Conservation (phyloP, 1,140 invertebrate species). For the Cydia pomonella region DNA sequence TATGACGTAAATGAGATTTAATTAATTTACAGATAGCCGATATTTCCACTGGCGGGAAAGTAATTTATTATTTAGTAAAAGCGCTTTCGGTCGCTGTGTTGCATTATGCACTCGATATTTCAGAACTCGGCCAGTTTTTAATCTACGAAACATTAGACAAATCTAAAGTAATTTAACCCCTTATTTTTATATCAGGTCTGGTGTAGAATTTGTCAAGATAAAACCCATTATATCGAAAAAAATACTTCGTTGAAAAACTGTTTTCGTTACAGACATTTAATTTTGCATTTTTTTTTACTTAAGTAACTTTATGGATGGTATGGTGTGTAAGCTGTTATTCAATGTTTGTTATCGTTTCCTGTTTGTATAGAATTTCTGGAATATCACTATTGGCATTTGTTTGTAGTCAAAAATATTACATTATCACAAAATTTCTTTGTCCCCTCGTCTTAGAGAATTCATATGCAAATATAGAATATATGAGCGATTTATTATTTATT, state of each 20-base stretch:
- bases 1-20: slow-evolving; percentile 11
- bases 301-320: too few relatives aligned
- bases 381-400: neutral
- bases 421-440: slow-evolving; percentile 3
- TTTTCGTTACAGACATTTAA: too few relatives aligned
- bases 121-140: neutral
- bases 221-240: too few relatives aligned
- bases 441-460: neutral
- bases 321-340: too few relatives aligned
- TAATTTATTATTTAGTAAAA: neutral
- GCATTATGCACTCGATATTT: neutral
- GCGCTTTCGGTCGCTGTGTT: neutral
- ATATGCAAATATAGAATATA: slow-evolving; percentile 2
- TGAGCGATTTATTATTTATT: slow-evolving; percentile 31
- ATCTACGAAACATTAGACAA: neutral
- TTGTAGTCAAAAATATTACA: neutral
- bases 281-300: too few relatives aligned
- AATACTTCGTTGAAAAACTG: too few relatives aligned
- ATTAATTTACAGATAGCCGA: neutral
- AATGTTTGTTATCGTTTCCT: too few relatives aligned
- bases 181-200: neutral
- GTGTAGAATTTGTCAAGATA: too few relatives aligned
- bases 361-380: too few relatives aligned
- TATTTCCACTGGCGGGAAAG: neutral
- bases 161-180: neutral